Conservation (phyloP, 2,113 vertebrate genomes). For the Mesocricetus auratus region DNA sequence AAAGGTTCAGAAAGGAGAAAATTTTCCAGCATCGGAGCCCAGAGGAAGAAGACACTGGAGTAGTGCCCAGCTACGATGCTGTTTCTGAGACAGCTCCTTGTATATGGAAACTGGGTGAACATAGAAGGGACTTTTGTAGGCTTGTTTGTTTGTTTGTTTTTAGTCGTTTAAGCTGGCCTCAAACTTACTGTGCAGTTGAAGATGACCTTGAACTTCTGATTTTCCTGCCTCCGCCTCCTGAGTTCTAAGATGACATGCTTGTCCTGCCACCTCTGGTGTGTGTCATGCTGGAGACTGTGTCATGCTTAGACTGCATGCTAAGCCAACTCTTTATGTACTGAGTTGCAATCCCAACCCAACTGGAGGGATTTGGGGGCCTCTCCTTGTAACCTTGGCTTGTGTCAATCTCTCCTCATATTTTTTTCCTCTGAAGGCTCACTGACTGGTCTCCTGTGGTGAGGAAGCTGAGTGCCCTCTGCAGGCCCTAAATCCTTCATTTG, state of each 20-base stretch:
- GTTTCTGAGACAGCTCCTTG: background rate
- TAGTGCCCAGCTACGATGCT: background rate
- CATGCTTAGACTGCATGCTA: background rate
- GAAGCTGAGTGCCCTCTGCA: background rate
- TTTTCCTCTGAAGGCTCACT: background rate
- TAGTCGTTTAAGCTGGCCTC: background rate
- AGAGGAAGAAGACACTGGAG: constrained; percentile 17
- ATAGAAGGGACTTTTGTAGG: background rate
- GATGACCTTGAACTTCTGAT: background rate
- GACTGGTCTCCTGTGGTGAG: background rate
- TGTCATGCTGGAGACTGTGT: background rate
- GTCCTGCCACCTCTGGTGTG: background rate
- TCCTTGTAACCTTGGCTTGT: background rate
- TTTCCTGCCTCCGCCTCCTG: background rate
- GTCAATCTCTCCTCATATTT: background rate
- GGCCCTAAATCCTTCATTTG: constrained; percentile 54
- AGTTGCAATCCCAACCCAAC: background rate
- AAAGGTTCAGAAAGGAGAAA: background rate
- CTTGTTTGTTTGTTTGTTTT: background rate
- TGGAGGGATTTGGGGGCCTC: background rate
- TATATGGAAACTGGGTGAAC: background rate
- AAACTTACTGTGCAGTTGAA: background rate
- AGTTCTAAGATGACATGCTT: background rate
- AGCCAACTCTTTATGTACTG: background rate
- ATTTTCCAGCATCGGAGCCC: background rate